These are phyloP conservation scores for Hololepta plana DNA, from an alignment of 2,888 invertebrate species.

Conservation along the genomic window DNA sequence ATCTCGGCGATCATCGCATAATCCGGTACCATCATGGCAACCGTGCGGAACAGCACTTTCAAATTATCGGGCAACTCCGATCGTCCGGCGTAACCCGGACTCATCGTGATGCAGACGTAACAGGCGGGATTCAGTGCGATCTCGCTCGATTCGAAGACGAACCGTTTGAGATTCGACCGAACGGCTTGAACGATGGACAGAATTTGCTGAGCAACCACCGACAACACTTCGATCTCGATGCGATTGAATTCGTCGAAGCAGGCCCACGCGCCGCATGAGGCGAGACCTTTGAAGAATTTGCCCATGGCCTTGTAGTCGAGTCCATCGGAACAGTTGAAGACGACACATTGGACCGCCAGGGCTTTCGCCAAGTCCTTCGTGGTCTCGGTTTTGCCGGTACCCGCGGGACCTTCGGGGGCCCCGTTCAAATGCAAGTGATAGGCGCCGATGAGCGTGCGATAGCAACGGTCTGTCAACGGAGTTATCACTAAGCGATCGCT, in stretches of 20 bases:
- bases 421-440: conserved; percentile 38
- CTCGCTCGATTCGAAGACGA: conserved; percentile 31
- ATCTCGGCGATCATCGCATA: conserved; percentile 37
- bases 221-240: conserved; percentile 32
- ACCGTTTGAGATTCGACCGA: conserved; percentile 22
- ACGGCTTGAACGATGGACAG: conserved; percentile 29
- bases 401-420: conserved; percentile 28
- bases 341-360: conserved; percentile 35
- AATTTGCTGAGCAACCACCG: conserved; percentile 36
- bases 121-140: conserved; percentile 29
- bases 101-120: conserved; percentile 26
- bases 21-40: conserved; percentile 42
- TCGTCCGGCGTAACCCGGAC: conserved; percentile 26
- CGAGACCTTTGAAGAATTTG: conserved; percentile 34
- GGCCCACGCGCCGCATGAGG: conserved; percentile 38
- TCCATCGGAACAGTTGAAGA: conserved; percentile 36
- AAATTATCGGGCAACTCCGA: conserved; percentile 38
- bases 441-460: conserved; percentile 39
- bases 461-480: conserved; percentile 33
- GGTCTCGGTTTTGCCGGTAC: conserved; percentile 35
- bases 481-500: conserved; percentile 28
- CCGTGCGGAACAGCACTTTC: conserved; percentile 36
- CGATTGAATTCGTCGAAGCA: conserved; percentile 39
- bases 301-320: conserved; percentile 34
- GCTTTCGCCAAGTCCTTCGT: conserved; percentile 37